Conservation (phyloP, 2,113 vertebrate species). For the Elgaria multicarinata region DNA sequence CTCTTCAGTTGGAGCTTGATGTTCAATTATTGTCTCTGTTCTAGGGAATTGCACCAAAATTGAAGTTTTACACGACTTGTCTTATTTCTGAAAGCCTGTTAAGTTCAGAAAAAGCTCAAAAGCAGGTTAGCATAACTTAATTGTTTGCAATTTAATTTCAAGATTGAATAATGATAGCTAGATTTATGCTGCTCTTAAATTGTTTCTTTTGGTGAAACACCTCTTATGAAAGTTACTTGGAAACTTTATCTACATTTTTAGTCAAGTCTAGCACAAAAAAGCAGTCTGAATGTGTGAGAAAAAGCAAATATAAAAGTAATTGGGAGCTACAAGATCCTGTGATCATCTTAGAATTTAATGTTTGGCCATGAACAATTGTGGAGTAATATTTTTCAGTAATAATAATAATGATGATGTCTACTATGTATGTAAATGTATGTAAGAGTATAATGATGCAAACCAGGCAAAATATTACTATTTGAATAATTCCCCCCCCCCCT, state of each 20-base stretch:
- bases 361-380: slow-evolving; percentile 39
- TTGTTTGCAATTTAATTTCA: slow-evolving; percentile 65
- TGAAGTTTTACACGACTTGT: slow-evolving; percentile 90
- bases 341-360: slow-evolving; percentile 54
- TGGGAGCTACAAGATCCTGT: slow-evolving; percentile 39
- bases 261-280: slow-evolving; percentile 54
- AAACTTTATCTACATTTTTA: slow-evolving; percentile 71
- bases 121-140: slow-evolving; percentile 78
- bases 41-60: slow-evolving; percentile 93
- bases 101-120: slow-evolving; percentile 76
- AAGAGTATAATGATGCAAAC: background rate
- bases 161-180: slow-evolving; percentile 61
- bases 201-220: slow-evolving; percentile 48
- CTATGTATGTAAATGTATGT: background rate
- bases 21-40: slow-evolving; percentile 74
- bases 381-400: slow-evolving; percentile 41
- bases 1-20: slow-evolving; percentile 67
- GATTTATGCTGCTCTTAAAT: slow-evolving; percentile 49
- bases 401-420: background rate
- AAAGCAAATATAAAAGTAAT: slow-evolving; percentile 58
- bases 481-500: background rate
- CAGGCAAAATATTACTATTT: background rate
- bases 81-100: slow-evolving; percentile 88
- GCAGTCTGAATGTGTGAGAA: slow-evolving; percentile 50
- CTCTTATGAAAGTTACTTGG: slow-evolving; percentile 57